phyloP scores from a whole-genome alignment of 2,888 invertebrate genomes.

The Anthophora plumipes region DNA sequence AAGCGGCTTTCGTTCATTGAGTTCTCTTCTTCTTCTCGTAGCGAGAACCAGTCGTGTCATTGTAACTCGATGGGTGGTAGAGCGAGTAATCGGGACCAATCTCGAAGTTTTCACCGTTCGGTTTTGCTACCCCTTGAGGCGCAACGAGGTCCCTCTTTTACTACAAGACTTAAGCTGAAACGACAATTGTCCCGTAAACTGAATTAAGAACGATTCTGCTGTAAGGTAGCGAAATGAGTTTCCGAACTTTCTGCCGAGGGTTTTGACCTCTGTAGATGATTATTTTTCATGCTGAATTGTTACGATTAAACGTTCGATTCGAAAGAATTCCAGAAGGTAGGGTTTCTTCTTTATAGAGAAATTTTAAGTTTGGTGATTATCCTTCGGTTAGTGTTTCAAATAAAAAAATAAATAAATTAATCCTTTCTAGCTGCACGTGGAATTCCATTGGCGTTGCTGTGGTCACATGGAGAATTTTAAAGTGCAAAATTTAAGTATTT shows the following conservation, averaged over 20 bases:
- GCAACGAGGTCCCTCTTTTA: neutral
- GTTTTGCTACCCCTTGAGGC: neutral
- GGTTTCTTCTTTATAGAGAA: too few species aligned
- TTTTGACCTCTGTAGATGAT: neutral
- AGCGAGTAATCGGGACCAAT: slow-evolving; percentile 25
- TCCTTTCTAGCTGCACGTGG: too few species aligned
- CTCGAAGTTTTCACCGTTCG: slow-evolving; percentile 24
- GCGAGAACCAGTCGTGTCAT: neutral
- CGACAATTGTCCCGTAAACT: neutral
- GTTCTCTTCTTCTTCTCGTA: neutral
- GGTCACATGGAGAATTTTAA: too few species aligned
- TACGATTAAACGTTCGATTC: neutral
- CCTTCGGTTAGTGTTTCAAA: too few species aligned
- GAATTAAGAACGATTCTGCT: neutral
- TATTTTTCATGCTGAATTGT: neutral
- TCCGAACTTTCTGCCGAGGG: neutral
- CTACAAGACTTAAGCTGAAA: too few species aligned
- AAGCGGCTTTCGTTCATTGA: neutral
- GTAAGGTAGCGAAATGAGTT: neutral
- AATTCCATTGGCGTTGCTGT: too few species aligned
- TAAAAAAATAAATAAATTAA: too few species aligned
- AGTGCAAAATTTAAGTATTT: too few species aligned
- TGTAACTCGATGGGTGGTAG: neutral
- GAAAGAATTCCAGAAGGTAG: too few species aligned
- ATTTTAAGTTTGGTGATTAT: too few species aligned